Conservation (phyloP, 2,113 vertebrate genomes). For the Sus scrofa region DNA sequence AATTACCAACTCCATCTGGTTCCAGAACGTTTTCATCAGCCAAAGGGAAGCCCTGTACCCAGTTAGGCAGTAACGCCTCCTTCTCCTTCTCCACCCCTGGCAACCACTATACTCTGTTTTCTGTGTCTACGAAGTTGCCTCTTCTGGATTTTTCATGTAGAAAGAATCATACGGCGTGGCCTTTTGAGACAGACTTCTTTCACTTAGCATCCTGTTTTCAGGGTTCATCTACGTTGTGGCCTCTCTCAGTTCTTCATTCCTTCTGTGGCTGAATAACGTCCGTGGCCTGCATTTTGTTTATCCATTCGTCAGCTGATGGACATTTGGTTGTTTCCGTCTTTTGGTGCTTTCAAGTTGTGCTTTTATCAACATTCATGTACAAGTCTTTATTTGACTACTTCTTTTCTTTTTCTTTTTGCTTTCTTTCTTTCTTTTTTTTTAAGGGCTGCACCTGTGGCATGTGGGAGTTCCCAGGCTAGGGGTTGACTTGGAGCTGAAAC, state of each 20-base stretch:
- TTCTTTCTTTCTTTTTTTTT: too few relatives aligned
- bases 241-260: fast-evolving
- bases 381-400: not conserved
- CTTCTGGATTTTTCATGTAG: not conserved
- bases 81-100: not conserved
- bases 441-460: too few relatives aligned
- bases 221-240: fast-evolving
- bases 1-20: too few relatives aligned
- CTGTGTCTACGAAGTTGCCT: not conserved
- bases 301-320: too few relatives aligned
- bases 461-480: too few relatives aligned
- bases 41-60: not conserved
- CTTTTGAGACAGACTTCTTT: not conserved
- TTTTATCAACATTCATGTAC: too few relatives aligned
- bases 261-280: not conserved
- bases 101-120: not conserved
- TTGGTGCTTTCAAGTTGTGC: not conserved
- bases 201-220: not conserved
- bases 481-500: too few relatives aligned
- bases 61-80: fast-evolving
- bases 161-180: too few relatives aligned
- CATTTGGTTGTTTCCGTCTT: too few relatives aligned
- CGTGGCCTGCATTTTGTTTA: fast-evolving
- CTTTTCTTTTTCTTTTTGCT: not conserved
- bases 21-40: not conserved